A percentile compares a stretch with the other conserved stretches of the same genome.
phyloP scores from a whole-genome alignment of 2,888 invertebrate species.

The Crocallis elinguaria region DNA sequence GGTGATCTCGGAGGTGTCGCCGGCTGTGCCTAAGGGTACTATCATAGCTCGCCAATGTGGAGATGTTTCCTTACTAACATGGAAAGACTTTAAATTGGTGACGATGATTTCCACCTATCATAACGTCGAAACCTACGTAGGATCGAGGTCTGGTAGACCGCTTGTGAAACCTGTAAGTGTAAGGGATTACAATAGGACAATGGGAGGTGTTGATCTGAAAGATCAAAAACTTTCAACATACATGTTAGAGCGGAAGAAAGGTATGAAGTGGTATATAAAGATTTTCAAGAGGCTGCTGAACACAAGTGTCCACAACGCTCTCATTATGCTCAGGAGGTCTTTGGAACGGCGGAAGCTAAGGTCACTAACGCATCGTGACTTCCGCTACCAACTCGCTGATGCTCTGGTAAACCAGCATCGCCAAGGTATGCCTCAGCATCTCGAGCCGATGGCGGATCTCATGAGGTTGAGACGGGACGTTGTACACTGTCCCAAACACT shows the following conservation, averaged over 20 bases:
- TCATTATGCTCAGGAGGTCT: background rate
- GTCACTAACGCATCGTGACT: background rate
- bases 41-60: constrained; percentile 20
- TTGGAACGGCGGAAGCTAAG: background rate
- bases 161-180: constrained; percentile 29
- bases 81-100: constrained; percentile 35
- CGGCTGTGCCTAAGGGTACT: constrained; percentile 21
- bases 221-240: constrained; percentile 20
- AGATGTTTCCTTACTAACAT: constrained; percentile 31
- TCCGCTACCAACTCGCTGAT: constrained; percentile 3
- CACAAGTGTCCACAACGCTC: background rate
- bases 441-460: background rate
- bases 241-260: background rate
- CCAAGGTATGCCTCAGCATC: background rate
- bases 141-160: constrained; percentile 15
- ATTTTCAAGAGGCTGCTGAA: background rate
- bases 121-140: constrained; percentile 12
- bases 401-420: constrained; percentile 13
- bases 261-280: background rate
- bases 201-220: constrained; percentile 39
- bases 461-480: constrained; percentile 24
- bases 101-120: constrained; percentile 35
- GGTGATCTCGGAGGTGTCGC: constrained; percentile 16
- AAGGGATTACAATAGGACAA: constrained; percentile 32
- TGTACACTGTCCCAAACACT: constrained; percentile 16